phyloP scores from a whole-genome alignment of 2,113 vertebrate genomes.

The Scalopus aquaticus region DNA sequence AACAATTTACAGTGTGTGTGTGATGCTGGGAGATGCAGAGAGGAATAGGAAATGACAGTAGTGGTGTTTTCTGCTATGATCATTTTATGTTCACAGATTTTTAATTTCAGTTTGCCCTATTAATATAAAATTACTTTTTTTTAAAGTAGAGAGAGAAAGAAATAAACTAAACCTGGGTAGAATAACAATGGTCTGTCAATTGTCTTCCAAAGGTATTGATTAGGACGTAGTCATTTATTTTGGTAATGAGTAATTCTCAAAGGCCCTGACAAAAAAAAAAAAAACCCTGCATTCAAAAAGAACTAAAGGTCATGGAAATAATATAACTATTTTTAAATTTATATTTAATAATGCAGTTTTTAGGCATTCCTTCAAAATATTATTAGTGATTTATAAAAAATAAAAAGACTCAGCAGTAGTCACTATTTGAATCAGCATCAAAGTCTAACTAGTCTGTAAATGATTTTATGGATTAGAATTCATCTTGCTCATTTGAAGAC shows the following conservation, averaged over 20 bases:
- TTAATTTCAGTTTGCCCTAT: neutral
- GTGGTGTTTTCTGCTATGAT: neutral
- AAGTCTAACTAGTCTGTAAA: neutral
- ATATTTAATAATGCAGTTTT: neutral
- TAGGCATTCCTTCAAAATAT: neutral
- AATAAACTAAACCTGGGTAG: neutral
- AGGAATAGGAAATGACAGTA: neutral
- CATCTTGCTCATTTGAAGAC: neutral
- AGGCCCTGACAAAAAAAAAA: neutral
- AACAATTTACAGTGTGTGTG: neutral
- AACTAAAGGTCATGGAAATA: neutral
- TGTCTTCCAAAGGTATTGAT: neutral
- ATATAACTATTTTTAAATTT: neutral
- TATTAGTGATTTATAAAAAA: neutral
- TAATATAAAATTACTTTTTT: neutral
- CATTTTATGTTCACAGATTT: neutral
- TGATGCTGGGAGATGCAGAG: neutral
- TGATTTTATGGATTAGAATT: conserved; percentile 1
- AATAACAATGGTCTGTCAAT: neutral
- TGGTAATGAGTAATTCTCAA: neutral
- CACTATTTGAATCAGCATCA: neutral
- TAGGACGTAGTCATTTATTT: neutral
- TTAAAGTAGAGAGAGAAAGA: neutral
- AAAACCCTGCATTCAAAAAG: neutral
- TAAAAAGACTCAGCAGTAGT: neutral